A percentile compares a stretch with the other conserved stretches of the same genome.
Evolutionary conservation across 2,113 vertebrate genomes (phyloP).

Genomic region (Trematocara unimaculatum): DNA sequence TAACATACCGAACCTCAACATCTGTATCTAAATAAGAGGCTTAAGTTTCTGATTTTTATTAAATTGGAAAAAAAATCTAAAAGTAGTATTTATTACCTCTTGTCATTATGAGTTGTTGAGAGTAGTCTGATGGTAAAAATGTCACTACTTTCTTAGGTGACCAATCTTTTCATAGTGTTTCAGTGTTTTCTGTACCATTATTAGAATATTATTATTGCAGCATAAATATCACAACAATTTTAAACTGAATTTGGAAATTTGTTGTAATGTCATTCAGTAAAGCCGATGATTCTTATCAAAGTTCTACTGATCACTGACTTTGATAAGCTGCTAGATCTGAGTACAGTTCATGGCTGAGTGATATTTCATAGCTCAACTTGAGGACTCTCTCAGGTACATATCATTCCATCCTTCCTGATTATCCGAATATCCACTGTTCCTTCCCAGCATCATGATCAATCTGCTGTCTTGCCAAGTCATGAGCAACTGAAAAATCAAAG

Average conservation of each 20-base stretch:
- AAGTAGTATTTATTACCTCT: not conserved
- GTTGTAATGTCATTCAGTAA: not conserved
- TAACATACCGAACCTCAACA: not conserved
- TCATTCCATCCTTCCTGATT: not conserved
- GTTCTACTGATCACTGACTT: not conserved
- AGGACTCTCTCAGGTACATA: not conserved
- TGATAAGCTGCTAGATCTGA: not conserved
- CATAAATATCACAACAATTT: not conserved
- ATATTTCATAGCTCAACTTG: not conserved
- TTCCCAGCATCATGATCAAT: not conserved
- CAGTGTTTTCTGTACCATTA: not conserved
- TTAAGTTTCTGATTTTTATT: not conserved
- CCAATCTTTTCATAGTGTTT: not conserved
- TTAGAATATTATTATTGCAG: not conserved
- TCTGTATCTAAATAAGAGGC: not conserved
- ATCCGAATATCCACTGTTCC: not conserved
- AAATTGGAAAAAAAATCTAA: not conserved
- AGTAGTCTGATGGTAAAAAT: not conserved
- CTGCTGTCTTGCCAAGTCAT: not conserved
- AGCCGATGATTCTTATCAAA: not conserved
- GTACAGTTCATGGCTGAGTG: not conserved
- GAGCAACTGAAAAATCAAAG: not conserved
- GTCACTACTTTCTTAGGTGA: not conserved
- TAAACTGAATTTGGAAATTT: not conserved
- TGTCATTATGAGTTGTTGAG: not conserved